A percentile compares a stretch with the other conserved stretches of the same genome.
phyloP scores from a whole-genome alignment of 2,888 invertebrate species.

The Agrypnus murinus region DNA sequence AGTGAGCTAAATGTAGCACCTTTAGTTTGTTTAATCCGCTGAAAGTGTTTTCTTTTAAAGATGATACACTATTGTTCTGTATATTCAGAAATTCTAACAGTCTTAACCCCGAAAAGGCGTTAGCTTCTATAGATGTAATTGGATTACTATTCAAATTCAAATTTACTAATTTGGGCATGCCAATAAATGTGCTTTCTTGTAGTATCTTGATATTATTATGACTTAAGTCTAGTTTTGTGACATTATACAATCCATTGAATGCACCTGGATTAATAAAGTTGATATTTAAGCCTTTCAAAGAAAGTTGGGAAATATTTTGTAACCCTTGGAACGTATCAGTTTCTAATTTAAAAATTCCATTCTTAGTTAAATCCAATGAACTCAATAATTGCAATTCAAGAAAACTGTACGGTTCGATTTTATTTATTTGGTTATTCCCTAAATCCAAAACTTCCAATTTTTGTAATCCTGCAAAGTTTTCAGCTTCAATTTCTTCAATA shows the following conservation, averaged over 20 bases:
- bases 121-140: constrained; percentile 18
- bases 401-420: constrained; percentile 14
- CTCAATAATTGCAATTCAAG: constrained; percentile 42
- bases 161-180: constrained; percentile 4
- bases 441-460: constrained; percentile 63
- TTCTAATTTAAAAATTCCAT: constrained; percentile 21
- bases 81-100: constrained; percentile 24
- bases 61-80: constrained; percentile 10
- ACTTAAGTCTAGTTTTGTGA: constrained; percentile 10
- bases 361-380: constrained; percentile 52
- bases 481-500: constrained; percentile 35
- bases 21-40: constrained; percentile 2
- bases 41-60: constrained; percentile 1
- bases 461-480: constrained; percentile 60
- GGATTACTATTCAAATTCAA: constrained; percentile 22
- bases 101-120: constrained; percentile 20
- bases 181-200: constrained; percentile 11
- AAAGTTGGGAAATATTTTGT: background rate
- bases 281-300: constrained; percentile 18
- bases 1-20: background rate
- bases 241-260: constrained; percentile 23
- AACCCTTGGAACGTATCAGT: constrained; percentile 19
- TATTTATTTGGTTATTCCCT: constrained; percentile 58
- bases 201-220: constrained; percentile 20
- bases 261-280: background rate